These are phyloP conservation scores for Cyanistes caeruleus DNA, from an alignment of 2,113 vertebrate genomes.

Conservation along the genomic window DNA sequence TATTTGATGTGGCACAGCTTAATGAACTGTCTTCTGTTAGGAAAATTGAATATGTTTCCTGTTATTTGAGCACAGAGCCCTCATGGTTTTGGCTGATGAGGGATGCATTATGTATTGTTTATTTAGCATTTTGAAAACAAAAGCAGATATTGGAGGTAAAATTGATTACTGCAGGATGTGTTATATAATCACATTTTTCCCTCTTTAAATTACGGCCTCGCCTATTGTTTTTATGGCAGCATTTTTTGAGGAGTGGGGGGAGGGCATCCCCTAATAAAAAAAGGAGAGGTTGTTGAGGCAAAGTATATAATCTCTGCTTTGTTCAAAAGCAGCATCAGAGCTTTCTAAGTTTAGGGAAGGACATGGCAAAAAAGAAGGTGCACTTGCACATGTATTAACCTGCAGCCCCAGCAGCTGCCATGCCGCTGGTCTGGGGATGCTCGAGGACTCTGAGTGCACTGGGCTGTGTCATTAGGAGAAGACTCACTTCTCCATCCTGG, in stretches of 20 bases:
- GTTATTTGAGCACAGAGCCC: conserved; percentile 86
- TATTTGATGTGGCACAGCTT: conserved; percentile 89
- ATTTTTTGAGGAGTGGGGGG: neutral
- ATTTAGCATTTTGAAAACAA: conserved; percentile 86
- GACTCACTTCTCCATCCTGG: neutral
- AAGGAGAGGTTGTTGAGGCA: neutral
- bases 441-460: neutral
- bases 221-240: conserved; percentile 58
- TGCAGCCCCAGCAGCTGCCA: neutral
- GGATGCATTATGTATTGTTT: conserved; percentile 85
- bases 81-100: conserved; percentile 83
- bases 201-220: conserved; percentile 44
- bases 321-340: neutral
- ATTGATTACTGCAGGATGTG: conserved; percentile 78
- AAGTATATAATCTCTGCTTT: neutral
- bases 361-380: neutral
- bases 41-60: conserved; percentile 90
- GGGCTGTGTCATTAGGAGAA: neutral
- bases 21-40: conserved; percentile 90
- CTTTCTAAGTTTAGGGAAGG: conserved; percentile 27
- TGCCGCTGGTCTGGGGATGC: neutral
- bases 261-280: neutral
- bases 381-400: neutral
- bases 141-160: conserved; percentile 82
- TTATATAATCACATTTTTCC: conserved; percentile 74